Base-by-base conservation (phyloP, 2,797 vertebrate genomes). In the Poecilia velifera region DNA sequence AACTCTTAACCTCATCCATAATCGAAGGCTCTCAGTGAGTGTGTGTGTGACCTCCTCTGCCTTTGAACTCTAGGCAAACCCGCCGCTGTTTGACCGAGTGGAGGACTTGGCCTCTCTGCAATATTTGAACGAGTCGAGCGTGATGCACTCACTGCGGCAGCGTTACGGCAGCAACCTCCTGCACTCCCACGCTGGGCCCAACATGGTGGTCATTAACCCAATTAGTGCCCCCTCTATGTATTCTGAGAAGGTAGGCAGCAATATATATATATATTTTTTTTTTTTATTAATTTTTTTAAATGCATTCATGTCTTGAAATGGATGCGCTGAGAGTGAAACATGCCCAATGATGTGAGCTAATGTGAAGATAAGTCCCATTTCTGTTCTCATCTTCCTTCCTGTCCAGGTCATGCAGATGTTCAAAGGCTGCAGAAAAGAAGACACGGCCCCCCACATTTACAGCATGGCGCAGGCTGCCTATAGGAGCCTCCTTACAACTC, bases 401-500 rank as follows among this genome's bases (percentile, higher is more conserved):
- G 20, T 74, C n/a, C 86, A 99, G 98, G 98, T 99, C 87, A 99
- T 99, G 97, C 98, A 99, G 92, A 99, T 99, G 98, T 99, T 99
- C 88, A 99, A 99, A 83, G 98, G 98, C 66, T 98, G 97, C 89
- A 96, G 96, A 77, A 94, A 96, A 78, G 98, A 99, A 86, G 98
- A 99, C 92, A 95, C 95, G 0, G 97, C 97, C 13, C 98, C 98
- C 0, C 98, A 99, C 87, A 95, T 99, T 89, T 99, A 99, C 0
- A 96, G 96, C 0, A 95, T 98, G 92, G 98, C 98, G 3, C 98
- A 99, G 94, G 92, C 96, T 0, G 98, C 98, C 0, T 99, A 99
- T 83, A 96, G 97, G 84, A 96, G 94, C 77, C 97, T 99, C 92
- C 93, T 99, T 87, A 99, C 98, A 94, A 98, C 96, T 74, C 97